Conservation (phyloP, 1,140 invertebrate genomes). For the Carposina sasakii region DNA sequence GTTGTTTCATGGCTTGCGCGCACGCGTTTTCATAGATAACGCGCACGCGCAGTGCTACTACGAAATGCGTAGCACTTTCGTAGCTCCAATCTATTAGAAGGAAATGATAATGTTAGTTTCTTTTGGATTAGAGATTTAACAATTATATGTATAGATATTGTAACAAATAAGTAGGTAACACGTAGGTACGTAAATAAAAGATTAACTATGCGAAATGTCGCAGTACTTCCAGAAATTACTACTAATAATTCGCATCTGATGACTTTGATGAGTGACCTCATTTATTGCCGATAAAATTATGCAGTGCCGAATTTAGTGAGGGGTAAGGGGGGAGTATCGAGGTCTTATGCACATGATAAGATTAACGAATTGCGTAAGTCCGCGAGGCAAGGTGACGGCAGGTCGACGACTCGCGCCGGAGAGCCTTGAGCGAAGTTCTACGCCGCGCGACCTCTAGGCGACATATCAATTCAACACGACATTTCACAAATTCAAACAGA, state of each 20-base stretch:
- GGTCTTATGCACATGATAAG: slow-evolving; percentile 67
- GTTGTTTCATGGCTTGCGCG: slow-evolving; percentile 34
- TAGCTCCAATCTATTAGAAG: not conserved
- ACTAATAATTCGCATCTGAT: not conserved
- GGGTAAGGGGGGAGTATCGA: slow-evolving; percentile 48
- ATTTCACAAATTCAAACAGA: slow-evolving; percentile 1
- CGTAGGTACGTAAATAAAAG: not conserved
- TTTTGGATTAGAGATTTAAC: too few relatives aligned
- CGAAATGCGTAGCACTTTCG: slow-evolving; percentile 47
- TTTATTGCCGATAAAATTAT: too few relatives aligned
- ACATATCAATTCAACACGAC: slow-evolving; percentile 28
- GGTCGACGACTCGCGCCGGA: slow-evolving; percentile 54
- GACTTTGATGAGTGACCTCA: slow-evolving; percentile 36
- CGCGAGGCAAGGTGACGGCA: slow-evolving; percentile 63
- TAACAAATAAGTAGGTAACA: not conserved
- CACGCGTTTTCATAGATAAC: too few relatives aligned
- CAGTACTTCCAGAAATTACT: not conserved
- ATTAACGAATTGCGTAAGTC: slow-evolving; percentile 70
- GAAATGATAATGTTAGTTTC: not conserved
- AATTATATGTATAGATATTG: not conserved
- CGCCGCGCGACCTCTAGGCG: slow-evolving; percentile 55
- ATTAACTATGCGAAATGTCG: not conserved
- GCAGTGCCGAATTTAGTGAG: slow-evolving; percentile 61
- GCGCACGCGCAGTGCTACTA: slow-evolving; percentile 43
- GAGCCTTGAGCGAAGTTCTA: slow-evolving; percentile 61